These are phyloP conservation scores for Drosophila yakuba DNA, from an alignment of 1,140 invertebrate species.

Conservation along the genomic window DNA sequence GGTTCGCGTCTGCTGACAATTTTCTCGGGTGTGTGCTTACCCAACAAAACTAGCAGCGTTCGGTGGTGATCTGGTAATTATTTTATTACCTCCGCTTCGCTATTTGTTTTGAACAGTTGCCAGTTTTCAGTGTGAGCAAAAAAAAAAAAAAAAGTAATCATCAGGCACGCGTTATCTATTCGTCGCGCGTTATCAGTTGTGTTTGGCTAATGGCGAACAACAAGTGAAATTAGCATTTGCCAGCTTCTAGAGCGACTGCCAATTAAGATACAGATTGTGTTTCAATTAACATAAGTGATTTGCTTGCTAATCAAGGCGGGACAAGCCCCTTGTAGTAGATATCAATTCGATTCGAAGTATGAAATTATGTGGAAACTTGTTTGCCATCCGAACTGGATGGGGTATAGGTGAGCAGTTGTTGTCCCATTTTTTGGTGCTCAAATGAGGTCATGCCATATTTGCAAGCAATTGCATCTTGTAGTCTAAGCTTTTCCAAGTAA, in stretches of 20 bases:
- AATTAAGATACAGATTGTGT: constrained; percentile 52
- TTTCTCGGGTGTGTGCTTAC: constrained; percentile 17
- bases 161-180: constrained; percentile 60
- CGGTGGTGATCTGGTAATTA: constrained; percentile 25
- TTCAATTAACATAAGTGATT: constrained; percentile 48
- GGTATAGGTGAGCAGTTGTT: not conserved
- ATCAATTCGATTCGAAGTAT: not conserved
- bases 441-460: not conserved
- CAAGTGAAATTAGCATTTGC: constrained; percentile 45
- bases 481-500: too few relatives aligned
- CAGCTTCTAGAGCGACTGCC: constrained; percentile 11
- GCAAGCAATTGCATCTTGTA: too few relatives aligned
- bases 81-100: constrained; percentile 23
- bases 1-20: constrained; percentile 10
- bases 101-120: constrained; percentile 37
- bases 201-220: constrained; percentile 38
- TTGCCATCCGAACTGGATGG: not conserved
- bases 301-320: constrained; percentile 30
- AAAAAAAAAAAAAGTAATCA: not conserved
- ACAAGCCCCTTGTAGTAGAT: constrained; percentile 29
- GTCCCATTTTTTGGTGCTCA: not conserved
- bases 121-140: constrained; percentile 11
- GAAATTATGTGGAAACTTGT: constrained; percentile 11
- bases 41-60: constrained; percentile 13
- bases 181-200: constrained; percentile 50